phyloP scores from a whole-genome alignment of 2,888 invertebrate species.

The Mesopsocus fuscifrons region DNA sequence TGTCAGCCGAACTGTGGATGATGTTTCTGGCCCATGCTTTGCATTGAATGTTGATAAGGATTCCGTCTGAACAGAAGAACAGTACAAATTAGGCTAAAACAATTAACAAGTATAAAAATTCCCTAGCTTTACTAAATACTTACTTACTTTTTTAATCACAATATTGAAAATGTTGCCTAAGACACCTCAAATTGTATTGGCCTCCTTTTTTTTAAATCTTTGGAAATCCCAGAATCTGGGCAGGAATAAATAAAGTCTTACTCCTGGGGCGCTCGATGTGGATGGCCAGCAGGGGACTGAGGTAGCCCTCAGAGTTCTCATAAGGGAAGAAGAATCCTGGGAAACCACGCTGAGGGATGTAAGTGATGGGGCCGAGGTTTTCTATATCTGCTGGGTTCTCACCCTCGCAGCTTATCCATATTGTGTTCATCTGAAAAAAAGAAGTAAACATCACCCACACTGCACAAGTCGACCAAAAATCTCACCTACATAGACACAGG shows the following conservation, averaged over 20 bases:
- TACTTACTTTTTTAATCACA: too few relatives aligned
- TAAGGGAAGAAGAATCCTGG: slow-evolving; percentile 83
- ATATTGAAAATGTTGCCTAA: too few relatives aligned
- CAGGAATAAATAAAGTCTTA: too few relatives aligned
- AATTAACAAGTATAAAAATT: too few relatives aligned
- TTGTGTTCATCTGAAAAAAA: slow-evolving; percentile 35
- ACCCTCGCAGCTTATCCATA: slow-evolving; percentile 88
- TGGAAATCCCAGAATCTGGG: too few relatives aligned
- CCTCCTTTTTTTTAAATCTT: too few relatives aligned
- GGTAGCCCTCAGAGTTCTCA: slow-evolving; percentile 69
- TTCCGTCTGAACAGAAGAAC: slow-evolving; percentile 20
- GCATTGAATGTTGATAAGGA: slow-evolving; percentile 28
- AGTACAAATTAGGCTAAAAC: too few relatives aligned
- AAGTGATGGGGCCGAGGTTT: slow-evolving; percentile 68
- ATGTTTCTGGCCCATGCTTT: slow-evolving; percentile 28
- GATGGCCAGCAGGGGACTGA: slow-evolving; percentile 75
- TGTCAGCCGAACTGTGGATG: slow-evolving; percentile 26
- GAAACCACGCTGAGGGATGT: slow-evolving; percentile 64
- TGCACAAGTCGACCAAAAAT: slow-evolving; percentile 5
- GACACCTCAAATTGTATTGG: too few relatives aligned
- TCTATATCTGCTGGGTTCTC: slow-evolving; percentile 86
- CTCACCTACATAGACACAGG: too few relatives aligned
- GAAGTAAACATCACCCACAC: not conserved
- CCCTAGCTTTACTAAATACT: too few relatives aligned
- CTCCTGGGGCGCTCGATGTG: slow-evolving; percentile 63